Evolutionary conservation across 2,797 vertebrate species (phyloP).

Genomic region (Sebastes hopkinsi): DNA sequence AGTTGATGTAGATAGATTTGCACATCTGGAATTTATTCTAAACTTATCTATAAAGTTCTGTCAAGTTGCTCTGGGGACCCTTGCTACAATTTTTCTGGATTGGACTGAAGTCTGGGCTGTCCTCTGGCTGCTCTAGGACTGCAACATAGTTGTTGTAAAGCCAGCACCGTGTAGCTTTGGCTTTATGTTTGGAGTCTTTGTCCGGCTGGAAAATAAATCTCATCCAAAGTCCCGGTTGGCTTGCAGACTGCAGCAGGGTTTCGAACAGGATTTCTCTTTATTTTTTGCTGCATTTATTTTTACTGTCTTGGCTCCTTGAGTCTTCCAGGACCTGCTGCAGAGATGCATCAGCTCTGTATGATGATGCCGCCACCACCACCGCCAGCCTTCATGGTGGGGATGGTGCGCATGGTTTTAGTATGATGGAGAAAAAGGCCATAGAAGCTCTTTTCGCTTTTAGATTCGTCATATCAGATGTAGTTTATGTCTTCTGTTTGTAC

Average conservation of each 20-base stretch:
- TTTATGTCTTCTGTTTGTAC: not conserved
- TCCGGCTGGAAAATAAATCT: slow-evolving; percentile 23
- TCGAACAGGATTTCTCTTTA: not conserved
- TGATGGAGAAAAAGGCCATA: not conserved
- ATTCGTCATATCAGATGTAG: not conserved
- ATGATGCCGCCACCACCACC: not conserved
- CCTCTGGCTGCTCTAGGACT: not conserved
- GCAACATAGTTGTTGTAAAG: not conserved
- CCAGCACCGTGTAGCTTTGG: not conserved
- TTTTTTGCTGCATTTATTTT: not conserved
- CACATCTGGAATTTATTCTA: not conserved
- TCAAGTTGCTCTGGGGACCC: not conserved
- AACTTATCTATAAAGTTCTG: not conserved
- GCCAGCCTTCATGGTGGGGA: not conserved
- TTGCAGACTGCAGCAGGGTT: not conserved
- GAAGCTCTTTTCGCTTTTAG: not conserved
- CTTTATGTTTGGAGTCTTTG: slow-evolving; percentile 38
- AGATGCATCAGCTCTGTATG: not conserved
- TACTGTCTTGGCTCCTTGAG: not conserved
- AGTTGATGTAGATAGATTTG: not conserved
- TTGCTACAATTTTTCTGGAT: not conserved
- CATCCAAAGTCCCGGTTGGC: not conserved
- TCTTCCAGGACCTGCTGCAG: not conserved
- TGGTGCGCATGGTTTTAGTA: not conserved
- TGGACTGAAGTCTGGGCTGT: not conserved